These are phyloP conservation scores for Telenomus remus DNA, from an alignment of 1,140 invertebrate species.

Conservation along the genomic window DNA sequence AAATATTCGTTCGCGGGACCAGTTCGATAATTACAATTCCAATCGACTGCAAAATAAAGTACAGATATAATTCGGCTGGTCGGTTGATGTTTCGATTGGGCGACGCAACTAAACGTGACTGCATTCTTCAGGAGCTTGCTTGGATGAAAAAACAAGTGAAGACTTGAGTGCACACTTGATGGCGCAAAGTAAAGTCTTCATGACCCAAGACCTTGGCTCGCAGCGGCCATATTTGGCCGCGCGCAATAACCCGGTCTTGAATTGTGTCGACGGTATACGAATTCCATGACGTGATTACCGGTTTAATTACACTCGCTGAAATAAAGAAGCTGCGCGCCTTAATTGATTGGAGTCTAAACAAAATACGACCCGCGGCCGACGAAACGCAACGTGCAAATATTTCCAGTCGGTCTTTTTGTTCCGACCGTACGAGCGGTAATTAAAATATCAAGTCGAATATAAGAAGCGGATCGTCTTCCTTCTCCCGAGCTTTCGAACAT, in stretches of 20 bases:
- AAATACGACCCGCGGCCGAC: constrained; percentile 22
- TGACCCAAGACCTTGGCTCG: constrained; percentile 48
- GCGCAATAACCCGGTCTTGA: constrained; percentile 32
- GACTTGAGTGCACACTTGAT: constrained; percentile 30
- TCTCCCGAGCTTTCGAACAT: neutral
- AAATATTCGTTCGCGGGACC: no score
- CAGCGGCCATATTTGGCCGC: constrained; percentile 48
- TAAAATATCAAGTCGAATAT: constrained; percentile 48
- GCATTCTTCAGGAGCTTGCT: constrained; percentile 54
- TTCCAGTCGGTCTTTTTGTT: constrained; percentile 19
- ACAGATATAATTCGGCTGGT: constrained; percentile 28
- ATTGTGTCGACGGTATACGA: constrained; percentile 48
- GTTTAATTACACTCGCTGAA: constrained; percentile 55
- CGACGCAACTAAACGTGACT: constrained; percentile 50
- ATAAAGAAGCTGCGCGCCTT: constrained; percentile 44
- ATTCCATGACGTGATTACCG: constrained; percentile 54
- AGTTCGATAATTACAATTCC: no score
- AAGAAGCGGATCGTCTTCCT: neutral
- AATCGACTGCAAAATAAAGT: no score
- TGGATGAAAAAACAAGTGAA: constrained; percentile 13
- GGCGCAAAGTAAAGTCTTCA: constrained; percentile 58
- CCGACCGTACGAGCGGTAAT: constrained; percentile 20
- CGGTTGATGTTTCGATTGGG: constrained; percentile 46
- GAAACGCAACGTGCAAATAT: constrained; percentile 39
- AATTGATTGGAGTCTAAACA: constrained; percentile 52